Percentiles rank a stretch among this genome's conserved stretches.
Evolutionary conservation across 1,140 invertebrate species (phyloP).

Genomic region (Drosophila nasuta): DNA sequence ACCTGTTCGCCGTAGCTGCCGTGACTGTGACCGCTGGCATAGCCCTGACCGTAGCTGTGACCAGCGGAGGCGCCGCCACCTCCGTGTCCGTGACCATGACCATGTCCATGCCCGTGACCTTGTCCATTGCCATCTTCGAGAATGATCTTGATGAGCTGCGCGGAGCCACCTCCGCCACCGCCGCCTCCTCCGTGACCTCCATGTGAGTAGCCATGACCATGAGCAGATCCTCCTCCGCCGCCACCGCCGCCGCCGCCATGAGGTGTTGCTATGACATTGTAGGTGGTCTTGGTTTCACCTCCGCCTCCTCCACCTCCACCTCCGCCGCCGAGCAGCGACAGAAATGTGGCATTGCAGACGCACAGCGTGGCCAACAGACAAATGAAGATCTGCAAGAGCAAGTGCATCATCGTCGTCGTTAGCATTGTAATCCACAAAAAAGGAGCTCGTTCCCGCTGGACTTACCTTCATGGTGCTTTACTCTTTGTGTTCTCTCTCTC

Average conservation of each 20-base stretch:
- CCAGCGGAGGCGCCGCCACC: constrained; percentile 29
- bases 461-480: constrained; percentile 71
- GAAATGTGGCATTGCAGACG: constrained; percentile 71
- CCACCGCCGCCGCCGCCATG: constrained; percentile 35
- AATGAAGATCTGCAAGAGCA: constrained; percentile 64
- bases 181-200: constrained; percentile 27
- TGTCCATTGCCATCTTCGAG: constrained; percentile 64
- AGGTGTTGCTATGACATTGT: constrained; percentile 70
- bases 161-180: constrained; percentile 38
- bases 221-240: constrained; percentile 37
- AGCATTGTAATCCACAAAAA: constrained; percentile 34
- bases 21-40: constrained; percentile 39
- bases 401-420: constrained; percentile 30
- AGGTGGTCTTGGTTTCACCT: constrained; percentile 58
- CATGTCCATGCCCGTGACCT: constrained; percentile 40
- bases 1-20: constrained; percentile 55
- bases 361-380: constrained; percentile 71
- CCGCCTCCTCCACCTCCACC: constrained; percentile 41
- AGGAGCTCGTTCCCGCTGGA: constrained; percentile 13
- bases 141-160: constrained; percentile 73
- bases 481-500: constrained; percentile 25
- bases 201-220: constrained; percentile 31
- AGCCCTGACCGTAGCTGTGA: constrained; percentile 47
- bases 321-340: constrained; percentile 74
- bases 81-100: constrained; percentile 24